A percentile compares a stretch with the other conserved stretches of the same genome.
These are phyloP conservation scores for Amphipoea oculea DNA, from an alignment of 2,888 invertebrate genomes.

Conservation along the genomic window DNA sequence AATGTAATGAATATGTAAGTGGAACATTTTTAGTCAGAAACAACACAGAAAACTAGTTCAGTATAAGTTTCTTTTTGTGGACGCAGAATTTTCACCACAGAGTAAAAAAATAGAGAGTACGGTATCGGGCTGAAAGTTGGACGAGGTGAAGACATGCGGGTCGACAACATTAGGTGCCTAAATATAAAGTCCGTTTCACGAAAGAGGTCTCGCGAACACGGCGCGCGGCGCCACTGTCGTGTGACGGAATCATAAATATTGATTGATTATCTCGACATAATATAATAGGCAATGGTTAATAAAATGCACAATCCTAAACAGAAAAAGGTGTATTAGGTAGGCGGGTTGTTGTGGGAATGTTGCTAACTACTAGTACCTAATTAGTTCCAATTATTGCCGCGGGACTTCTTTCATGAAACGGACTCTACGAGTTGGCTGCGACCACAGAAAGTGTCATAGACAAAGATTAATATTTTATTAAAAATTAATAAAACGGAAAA, in stretches of 20 bases:
- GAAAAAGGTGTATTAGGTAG: too few relatives aligned
- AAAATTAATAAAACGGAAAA: conserved; percentile 37
- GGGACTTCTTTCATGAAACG: too few relatives aligned
- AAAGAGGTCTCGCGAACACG: too few relatives aligned
- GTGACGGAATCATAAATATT: too few relatives aligned
- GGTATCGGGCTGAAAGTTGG: background rate
- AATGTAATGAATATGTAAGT: background rate
- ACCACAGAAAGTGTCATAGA: conserved; percentile 19
- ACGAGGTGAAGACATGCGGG: conserved; percentile 19
- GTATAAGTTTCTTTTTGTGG: background rate
- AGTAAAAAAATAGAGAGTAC: conserved; percentile 7
- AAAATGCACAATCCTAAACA: too few relatives aligned
- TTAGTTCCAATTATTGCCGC: too few relatives aligned
- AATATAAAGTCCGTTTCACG: background rate
- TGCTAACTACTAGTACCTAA: too few relatives aligned
- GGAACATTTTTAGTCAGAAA: background rate
- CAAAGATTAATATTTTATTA: too few relatives aligned
- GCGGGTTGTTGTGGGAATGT: too few relatives aligned
- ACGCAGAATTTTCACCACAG: background rate
- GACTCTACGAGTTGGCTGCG: background rate
- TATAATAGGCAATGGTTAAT: too few relatives aligned
- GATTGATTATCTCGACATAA: too few relatives aligned
- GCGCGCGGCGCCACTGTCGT: too few relatives aligned
- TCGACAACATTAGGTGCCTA: conserved; percentile 6
- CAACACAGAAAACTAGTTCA: background rate